Evolutionary conservation across 2,888 invertebrate species (phyloP), one percentile per base, ranked within the genome.

Genomic region (Allophyes oxyacanthae): DNA sequence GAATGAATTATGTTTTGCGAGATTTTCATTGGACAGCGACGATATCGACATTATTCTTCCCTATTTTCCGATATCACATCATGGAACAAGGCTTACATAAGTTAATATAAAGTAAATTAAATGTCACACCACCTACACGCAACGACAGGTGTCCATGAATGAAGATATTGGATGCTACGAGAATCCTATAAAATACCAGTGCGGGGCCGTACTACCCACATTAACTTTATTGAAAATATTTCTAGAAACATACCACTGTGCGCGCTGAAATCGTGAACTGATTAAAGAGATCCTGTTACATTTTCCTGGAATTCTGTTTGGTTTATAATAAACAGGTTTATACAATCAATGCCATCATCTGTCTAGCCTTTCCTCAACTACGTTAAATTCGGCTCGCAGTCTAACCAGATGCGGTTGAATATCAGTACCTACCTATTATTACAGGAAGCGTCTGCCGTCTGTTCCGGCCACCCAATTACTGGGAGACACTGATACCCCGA

Each of bases 41-140:
- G n/a, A n/a, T n/a, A n/a, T n/a, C n/a, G n/a, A n/a, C n/a, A n/a
- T n/a, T n/a, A n/a, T n/a, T n/a, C n/a, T 20, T 3, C 6, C 1
- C 14, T 10, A 41, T 61, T 46, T 42, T 14, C 36, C 6, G 8
- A n/a, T 28, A 15, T 15, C 32, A 11, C 32, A 34, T 3, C n/a
- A 3, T 9, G 3, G 50, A 41, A 49, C 63, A 48, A 25, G 56
- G 38, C 36, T 43, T 41, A 44, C 54, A 34, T 15, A 42, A 49
- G 50, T 45, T 66, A 66, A 59, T 70, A 56, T 58, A 45, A 70
- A 62, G 33, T 45, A 69, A 65, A 73, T 72, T 58, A 65, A 73
- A 72, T 54, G 51, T 74, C 62, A 40, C 40, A 32, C 25, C 30
- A 33, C 54, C 14, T 44, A 37, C 38, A 49, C 9, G 46, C 38